Conservation (phyloP, 2,113 vertebrate species). For the Corynorhinus townsendii region DNA sequence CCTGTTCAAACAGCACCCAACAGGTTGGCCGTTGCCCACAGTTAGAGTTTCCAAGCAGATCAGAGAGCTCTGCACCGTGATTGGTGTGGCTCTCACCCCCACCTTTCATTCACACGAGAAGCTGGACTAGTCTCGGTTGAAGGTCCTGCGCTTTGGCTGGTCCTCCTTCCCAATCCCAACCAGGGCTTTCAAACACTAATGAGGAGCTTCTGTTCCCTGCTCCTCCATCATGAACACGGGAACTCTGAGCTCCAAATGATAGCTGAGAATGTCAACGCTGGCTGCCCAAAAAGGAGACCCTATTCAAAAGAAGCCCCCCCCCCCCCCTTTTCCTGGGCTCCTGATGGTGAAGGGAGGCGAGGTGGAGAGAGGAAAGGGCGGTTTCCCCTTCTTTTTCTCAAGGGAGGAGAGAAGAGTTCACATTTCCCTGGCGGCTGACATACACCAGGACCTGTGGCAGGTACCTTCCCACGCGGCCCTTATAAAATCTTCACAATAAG, state of each 20-base stretch:
- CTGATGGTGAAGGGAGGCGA: constrained; percentile 1
- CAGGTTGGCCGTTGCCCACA: constrained; percentile 79
- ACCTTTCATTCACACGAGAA: not conserved
- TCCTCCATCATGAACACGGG: constrained; percentile 71
- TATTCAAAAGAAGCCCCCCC: constrained; percentile 20
- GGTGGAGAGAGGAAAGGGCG: not conserved
- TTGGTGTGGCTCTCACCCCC: constrained; percentile 55
- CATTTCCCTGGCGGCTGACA: too few species aligned
- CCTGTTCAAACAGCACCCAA: constrained; percentile 80
- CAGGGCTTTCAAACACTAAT: constrained; percentile 69
- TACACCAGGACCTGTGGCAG: too few species aligned
- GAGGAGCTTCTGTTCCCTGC: constrained; percentile 73
- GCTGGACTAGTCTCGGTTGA: not conserved
- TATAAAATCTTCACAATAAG: not conserved
- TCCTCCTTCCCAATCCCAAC: not conserved
- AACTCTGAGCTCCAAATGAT: constrained; percentile 60
- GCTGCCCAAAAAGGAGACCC: constrained; percentile 33
- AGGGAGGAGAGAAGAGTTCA: not conserved
- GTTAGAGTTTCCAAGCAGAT: constrained; percentile 77
- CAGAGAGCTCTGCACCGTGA: constrained; percentile 67
- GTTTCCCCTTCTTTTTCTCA: not conserved
- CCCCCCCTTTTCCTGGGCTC: constrained; percentile 9
- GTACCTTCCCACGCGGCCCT: not conserved
- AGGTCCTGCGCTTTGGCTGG: not conserved
- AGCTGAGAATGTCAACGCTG: constrained; percentile 48